Percentiles rank a stretch among this genome's conserved stretches.
Conservation (phyloP, 2,797 vertebrate genomes). For the Cirrhinus mrigala region DNA sequence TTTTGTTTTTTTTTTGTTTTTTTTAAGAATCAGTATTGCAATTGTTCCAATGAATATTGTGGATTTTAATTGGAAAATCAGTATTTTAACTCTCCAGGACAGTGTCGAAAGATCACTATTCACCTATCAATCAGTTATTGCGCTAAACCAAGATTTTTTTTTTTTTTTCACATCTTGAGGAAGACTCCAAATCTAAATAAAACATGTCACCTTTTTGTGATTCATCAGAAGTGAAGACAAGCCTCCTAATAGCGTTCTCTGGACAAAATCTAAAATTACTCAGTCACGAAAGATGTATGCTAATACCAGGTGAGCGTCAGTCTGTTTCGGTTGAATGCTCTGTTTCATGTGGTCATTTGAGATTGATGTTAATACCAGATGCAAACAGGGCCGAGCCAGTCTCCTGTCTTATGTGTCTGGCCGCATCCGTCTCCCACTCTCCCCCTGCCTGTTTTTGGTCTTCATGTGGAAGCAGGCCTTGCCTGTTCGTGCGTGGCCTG, state of each 20-base stretch:
- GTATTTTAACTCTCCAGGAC: neutral
- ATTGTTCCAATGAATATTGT: neutral
- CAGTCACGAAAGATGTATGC: neutral
- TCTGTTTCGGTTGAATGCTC: neutral
- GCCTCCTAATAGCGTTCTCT: neutral
- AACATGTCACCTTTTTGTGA: neutral
- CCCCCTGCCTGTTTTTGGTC: slow-evolving; percentile 30
- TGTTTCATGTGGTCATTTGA: slow-evolving; percentile 6
- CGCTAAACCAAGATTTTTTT: neutral
- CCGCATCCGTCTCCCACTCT: slow-evolving; percentile 1
- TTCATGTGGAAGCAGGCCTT: slow-evolving; percentile 36
- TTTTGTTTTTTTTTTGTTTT: too few species aligned
- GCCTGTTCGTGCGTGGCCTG: slow-evolving; percentile 20
- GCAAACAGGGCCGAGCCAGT: neutral
- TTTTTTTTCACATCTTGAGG: too few species aligned
- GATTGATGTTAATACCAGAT: slow-evolving; percentile 18
- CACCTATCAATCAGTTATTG: neutral
- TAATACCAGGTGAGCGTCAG: neutral
- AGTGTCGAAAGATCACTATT: neutral
- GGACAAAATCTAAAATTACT: neutral
- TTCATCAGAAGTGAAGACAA: neutral
- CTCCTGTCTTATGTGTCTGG: neutral
- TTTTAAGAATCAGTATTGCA: neutral
- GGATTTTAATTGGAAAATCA: neutral
- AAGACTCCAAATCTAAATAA: neutral